phyloP scores from a whole-genome alignment of 2,113 vertebrate genomes.

The Isurus oxyrinchus region DNA sequence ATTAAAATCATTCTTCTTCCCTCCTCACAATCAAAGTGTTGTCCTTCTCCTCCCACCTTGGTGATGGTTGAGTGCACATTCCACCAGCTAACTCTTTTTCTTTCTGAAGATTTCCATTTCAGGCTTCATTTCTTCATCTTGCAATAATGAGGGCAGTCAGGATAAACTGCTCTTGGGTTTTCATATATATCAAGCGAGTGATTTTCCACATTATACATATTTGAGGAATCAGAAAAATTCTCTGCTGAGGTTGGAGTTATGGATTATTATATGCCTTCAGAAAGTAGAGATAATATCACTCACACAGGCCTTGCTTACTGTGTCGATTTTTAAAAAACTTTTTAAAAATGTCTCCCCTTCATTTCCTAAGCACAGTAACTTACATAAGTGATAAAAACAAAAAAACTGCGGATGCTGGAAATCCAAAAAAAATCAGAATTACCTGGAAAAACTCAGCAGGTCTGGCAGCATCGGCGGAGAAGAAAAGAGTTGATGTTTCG shows the following conservation, averaged over 20 bases:
- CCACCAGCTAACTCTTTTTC: not conserved
- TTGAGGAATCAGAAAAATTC: not conserved
- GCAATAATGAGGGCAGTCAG: not conserved
- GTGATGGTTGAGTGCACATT: not conserved
- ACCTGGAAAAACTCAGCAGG: too few species aligned
- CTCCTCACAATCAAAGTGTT: not conserved
- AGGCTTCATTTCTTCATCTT: not conserved
- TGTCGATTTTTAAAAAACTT: not conserved
- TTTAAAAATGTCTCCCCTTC: not conserved
- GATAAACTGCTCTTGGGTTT: not conserved
- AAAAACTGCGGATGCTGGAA: too few species aligned
- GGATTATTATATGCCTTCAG: not conserved
- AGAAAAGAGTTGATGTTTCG: too few species aligned
- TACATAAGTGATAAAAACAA: too few species aligned
- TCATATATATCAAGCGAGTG: not conserved
- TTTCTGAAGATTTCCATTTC: not conserved
- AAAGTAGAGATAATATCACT: not conserved
- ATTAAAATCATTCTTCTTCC: conserved; percentile 18
- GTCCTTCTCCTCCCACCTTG: not conserved
- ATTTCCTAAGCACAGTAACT: not conserved
- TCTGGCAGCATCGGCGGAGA: too few species aligned
- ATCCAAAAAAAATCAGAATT: too few species aligned
- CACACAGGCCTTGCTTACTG: not conserved
- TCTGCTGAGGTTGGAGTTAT: not conserved
- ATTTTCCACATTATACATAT: not conserved